Evolutionary conservation across 2,888 invertebrate species (phyloP).

Genomic region (Ceratothoa steindachneri): DNA sequence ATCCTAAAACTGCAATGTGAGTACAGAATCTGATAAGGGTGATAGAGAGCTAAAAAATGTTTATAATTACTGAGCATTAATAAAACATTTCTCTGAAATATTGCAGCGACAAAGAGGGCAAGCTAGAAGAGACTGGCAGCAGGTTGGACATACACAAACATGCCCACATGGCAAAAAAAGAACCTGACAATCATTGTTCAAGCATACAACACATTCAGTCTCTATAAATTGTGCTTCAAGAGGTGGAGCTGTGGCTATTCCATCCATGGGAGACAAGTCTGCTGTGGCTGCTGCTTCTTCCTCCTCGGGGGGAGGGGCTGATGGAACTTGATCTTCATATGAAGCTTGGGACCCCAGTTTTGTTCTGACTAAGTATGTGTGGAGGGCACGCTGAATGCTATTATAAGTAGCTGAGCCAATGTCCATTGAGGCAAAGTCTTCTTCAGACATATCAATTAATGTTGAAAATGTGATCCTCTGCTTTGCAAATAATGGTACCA

Average conservation of each 20-base stretch:
- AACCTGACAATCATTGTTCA: conserved; percentile 25
- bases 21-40: no score
- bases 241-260: conserved; percentile 27
- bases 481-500: conserved; percentile 39
- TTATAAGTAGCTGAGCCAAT: conserved; percentile 34
- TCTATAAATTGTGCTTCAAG: conserved; percentile 29
- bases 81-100: conserved; percentile 22
- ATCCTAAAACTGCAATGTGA: no score
- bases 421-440: conserved; percentile 23
- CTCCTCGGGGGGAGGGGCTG: conserved; percentile 13
- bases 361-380: conserved; percentile 24
- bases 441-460: conserved; percentile 32
- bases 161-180: conserved; percentile 43
- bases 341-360: conserved; percentile 32
- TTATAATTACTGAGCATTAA: neutral
- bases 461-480: conserved; percentile 21
- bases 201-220: conserved; percentile 43
- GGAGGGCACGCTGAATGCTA: conserved; percentile 36
- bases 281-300: neutral
- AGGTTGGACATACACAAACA: conserved; percentile 37
- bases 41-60: no score
- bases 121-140: conserved; percentile 22
- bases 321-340: conserved; percentile 17
- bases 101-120: conserved; percentile 38
- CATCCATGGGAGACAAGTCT: conserved; percentile 1